Conservation (phyloP, 2,797 vertebrate species). For the Microctenopoma lineatum region DNA sequence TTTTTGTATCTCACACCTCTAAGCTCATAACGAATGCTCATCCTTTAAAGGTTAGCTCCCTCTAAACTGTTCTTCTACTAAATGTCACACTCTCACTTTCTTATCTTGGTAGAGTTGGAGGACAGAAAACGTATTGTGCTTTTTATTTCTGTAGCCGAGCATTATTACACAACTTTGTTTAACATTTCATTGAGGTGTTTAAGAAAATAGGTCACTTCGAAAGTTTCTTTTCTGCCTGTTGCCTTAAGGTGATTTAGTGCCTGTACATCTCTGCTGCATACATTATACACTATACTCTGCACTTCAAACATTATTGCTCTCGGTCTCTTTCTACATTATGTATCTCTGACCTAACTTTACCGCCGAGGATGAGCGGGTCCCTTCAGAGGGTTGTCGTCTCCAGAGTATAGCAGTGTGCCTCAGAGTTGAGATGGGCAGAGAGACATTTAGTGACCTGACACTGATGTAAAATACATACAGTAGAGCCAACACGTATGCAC, state of each 20-base stretch:
- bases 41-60: constrained; percentile 74
- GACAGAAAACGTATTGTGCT: constrained; percentile 11
- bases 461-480: constrained; percentile 28
- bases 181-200: constrained; percentile 46
- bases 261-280: constrained; percentile 58
- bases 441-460: constrained; percentile 25
- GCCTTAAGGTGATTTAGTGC: constrained; percentile 50
- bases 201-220: constrained; percentile 62
- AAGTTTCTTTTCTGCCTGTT: constrained; percentile 51
- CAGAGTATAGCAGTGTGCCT: constrained; percentile 22
- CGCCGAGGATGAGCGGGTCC: constrained; percentile 28
- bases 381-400: constrained; percentile 15
- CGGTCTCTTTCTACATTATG: constrained; percentile 57
- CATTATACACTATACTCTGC: constrained; percentile 54
- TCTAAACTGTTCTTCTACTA: constrained; percentile 61
- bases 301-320: constrained; percentile 47
- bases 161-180: constrained; percentile 16
- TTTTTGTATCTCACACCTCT: constrained; percentile 51
- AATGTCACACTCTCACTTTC: constrained; percentile 62
- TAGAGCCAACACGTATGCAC: constrained; percentile 7
- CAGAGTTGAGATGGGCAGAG: constrained; percentile 21
- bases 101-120: constrained; percentile 8
- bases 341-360: constrained; percentile 52
- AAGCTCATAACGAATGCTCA: constrained; percentile 51
- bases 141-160: constrained; percentile 8